Conservation (phyloP, 2,797 vertebrate genomes). For the Parauchenoglanis ngamensis region DNA sequence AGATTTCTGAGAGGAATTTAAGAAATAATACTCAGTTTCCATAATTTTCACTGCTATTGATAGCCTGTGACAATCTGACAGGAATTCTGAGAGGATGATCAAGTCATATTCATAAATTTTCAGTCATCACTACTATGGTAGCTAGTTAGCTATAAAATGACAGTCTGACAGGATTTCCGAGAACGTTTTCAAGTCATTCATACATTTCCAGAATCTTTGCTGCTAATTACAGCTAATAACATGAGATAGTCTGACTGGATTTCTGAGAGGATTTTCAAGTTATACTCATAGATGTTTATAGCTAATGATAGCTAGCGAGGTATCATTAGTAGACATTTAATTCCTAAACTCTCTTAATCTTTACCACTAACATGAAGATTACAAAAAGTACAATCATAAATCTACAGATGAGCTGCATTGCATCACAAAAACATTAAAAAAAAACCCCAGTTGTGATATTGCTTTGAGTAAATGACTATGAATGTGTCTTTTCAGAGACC, state of each 20-base stretch:
- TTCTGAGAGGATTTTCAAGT: neutral
- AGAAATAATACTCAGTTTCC: neutral
- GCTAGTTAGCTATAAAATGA: neutral
- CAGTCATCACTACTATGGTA: neutral
- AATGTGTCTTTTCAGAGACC: conserved; percentile 76
- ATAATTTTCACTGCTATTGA: neutral
- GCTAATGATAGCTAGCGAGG: neutral
- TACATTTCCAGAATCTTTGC: neutral
- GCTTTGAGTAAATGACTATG: neutral
- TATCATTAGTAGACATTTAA: neutral
- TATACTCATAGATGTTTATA: neutral
- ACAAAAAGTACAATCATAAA: neutral
- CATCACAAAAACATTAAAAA: neutral
- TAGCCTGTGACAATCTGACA: neutral
- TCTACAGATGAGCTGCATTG: neutral
- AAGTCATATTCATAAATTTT: neutral
- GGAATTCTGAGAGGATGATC: neutral
- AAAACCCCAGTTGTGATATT: neutral
- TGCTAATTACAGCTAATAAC: neutral
- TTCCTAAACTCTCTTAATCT: neutral
- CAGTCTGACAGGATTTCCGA: neutral
- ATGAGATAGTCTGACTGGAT: neutral
- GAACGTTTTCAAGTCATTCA: neutral
- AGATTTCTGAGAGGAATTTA: neutral
- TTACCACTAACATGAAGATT: neutral